phyloP scores from a whole-genome alignment of 2,797 vertebrate species.

The Agapornis canus region DNA sequence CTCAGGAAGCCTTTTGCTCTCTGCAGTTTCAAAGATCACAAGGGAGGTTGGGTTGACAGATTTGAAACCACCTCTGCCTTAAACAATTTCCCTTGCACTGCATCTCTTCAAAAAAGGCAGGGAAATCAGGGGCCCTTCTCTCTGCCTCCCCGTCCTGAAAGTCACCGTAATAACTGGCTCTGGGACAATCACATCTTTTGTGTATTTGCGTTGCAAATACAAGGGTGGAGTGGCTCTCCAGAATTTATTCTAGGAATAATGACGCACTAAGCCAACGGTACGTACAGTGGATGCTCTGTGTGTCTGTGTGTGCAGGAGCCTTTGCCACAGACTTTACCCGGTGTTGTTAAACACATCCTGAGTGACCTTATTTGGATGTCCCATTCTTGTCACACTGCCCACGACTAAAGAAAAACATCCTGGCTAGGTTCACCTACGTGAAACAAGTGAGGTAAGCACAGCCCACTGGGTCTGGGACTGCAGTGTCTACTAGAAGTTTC shows the following conservation, averaged over 20 bases:
- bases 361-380: constrained; percentile 73
- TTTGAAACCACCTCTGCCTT: not conserved
- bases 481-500: constrained; percentile 9
- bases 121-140: not conserved
- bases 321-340: constrained; percentile 37
- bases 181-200: not conserved
- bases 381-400: constrained; percentile 79
- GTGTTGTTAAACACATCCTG: constrained; percentile 64
- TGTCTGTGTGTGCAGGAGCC: not conserved
- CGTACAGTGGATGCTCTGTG: constrained; percentile 7
- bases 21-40: not conserved
- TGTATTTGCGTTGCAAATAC: not conserved
- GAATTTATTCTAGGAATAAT: constrained; percentile 67
- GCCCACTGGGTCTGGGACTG: constrained; percentile 37
- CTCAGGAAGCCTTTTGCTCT: not conserved
- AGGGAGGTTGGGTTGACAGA: not conserved
- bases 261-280: not conserved
- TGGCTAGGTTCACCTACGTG: constrained; percentile 73
- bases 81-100: not conserved
- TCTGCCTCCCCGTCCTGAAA: not conserved
- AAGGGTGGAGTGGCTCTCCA: constrained; percentile 56
- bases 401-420: constrained; percentile 76
- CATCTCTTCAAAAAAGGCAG: not conserved
- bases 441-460: constrained; percentile 66
- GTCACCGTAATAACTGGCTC: not conserved